phyloP scores from a whole-genome alignment of 2,113 vertebrate genomes.

The Pimephales promelas region DNA sequence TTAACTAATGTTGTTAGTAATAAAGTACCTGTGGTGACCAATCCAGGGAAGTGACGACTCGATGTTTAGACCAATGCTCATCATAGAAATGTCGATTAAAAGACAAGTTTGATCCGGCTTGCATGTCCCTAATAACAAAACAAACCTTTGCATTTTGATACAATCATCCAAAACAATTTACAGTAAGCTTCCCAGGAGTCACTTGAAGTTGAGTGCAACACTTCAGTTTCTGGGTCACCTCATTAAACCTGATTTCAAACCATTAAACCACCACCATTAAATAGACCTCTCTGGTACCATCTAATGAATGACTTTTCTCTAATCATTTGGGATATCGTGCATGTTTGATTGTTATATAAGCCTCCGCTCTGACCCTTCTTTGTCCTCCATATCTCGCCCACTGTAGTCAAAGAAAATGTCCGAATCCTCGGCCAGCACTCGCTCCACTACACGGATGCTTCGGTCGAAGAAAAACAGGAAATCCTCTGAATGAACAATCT shows the following conservation, averaged over 20 bases:
- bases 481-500: conserved; percentile 87
- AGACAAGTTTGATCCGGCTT: conserved; percentile 86
- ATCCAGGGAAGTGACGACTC: conserved; percentile 88
- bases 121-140: conserved; percentile 76
- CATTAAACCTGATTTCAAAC: conserved; percentile 9
- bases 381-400: conserved; percentile 84
- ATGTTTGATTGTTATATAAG: not conserved
- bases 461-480: conserved; percentile 89
- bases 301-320: conserved; percentile 8
- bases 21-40: conserved; percentile 87
- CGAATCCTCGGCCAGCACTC: conserved; percentile 84
- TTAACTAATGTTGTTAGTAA: not conserved
- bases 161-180: conserved; percentile 16
- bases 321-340: not conserved
- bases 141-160: not conserved
- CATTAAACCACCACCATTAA: not conserved
- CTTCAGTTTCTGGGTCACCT: conserved; percentile 19
- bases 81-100: conserved; percentile 87
- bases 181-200: conserved; percentile 6
- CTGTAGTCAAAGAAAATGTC: conserved; percentile 93
- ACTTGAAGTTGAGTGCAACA: conserved; percentile 13
- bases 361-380: conserved; percentile 80
- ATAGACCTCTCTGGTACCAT: not conserved
- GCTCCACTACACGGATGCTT: conserved; percentile 83
- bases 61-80: conserved; percentile 90